Evolutionary conservation across 2,888 invertebrate genomes (phyloP), one percentile per base, ranked within the genome.

Genomic region (Epinotia bilunana): DNA sequence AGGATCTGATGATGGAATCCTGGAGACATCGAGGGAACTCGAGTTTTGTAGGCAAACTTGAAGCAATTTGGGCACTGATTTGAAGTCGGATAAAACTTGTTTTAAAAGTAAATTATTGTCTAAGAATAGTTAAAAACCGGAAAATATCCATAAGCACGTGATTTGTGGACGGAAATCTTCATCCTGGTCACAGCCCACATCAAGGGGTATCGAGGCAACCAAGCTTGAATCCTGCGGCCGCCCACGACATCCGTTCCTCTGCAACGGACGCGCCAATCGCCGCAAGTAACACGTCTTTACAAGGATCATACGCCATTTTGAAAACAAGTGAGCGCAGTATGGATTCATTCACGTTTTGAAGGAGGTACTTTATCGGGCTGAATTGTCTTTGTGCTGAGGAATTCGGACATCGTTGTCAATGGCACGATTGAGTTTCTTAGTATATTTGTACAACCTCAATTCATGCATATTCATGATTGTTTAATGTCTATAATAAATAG

Each of bases 151-250:
- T 57, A 53, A 53, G 28, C 16, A 43, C n/a, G 57, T 20, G 57
- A 53, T 65, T 68, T 58, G 16, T 43, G 57, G 57, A 23, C 68
- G 68, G 57, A 68, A 58, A 68, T 68, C 65, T 53, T n/a, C 6
- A 12, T 55, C 33, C 65, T 65, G 55, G 57, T 39, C 67, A 57
- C 33, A 67, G 11, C 68, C 20, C 53, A 57, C 28, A 68, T n/a
- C 39, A 64, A 53, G 65, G 70, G 78, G 63, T 73, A 39, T 53
- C 20, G 70, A 49, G 76, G 67, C 64, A 76, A 79, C 78, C 70
- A 78, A 79, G 80, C 82, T 77, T 79, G 77, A 81, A 79, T 82
- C 82, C 82, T 77, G 78, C 71, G 77, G 76, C 65, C 77, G 78
- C 79, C 78, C 78, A 79, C 79, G 76, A 78, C 76, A 69, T 75